Base-by-base conservation (phyloP, 2,113 vertebrate species). In the Tricholaema leucomelas region DNA sequence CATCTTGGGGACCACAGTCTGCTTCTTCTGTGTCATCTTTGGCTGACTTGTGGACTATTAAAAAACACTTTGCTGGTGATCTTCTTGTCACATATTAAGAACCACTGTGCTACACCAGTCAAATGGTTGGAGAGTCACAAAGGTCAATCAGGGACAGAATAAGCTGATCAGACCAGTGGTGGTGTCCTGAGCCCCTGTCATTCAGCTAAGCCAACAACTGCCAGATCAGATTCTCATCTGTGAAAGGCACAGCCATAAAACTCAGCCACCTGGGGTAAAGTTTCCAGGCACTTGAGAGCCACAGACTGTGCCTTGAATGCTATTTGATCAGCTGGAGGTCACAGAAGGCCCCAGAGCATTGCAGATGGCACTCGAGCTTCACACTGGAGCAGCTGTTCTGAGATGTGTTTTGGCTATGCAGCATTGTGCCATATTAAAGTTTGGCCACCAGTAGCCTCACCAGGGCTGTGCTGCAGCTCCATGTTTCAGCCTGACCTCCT, bases 121-220 rank as follows among this genome's bases (percentile, higher is more conserved):
- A 2, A 66, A 19, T 54, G 18, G 33, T 19, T 85, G 81, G n/a
- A 79, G 52, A 74, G 86, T 70, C 71, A 14, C 1, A 88, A 75
- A 78, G 60, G 64, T 91, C 69, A 91, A 0, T 21, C 48, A 35
- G 60, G 79, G 67, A 50, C 78, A 64, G 67, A 93, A 87, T 86
- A 95, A 96, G 86, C 78, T 83, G 85, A 94, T 87, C 28, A 84
- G 88, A 67, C 76, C 86, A 80, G 60, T 61, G 54, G 24, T 82
- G 18, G 42, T 91, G 40, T 38, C 84, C 35, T 90, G 61, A 91
- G 61, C 61, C 54, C 87, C 64, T 85, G 46, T 89, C 18, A 21
- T n/a, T 88, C 75, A 79, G 12, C 67, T 50, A 12, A 0, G 6
- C 56, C 50, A 77, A 27, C 5, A 7, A 50, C 27, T 3, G 0